phyloP scores from a whole-genome alignment of 1,140 invertebrate species.

The Tetragnatha versicolor region DNA sequence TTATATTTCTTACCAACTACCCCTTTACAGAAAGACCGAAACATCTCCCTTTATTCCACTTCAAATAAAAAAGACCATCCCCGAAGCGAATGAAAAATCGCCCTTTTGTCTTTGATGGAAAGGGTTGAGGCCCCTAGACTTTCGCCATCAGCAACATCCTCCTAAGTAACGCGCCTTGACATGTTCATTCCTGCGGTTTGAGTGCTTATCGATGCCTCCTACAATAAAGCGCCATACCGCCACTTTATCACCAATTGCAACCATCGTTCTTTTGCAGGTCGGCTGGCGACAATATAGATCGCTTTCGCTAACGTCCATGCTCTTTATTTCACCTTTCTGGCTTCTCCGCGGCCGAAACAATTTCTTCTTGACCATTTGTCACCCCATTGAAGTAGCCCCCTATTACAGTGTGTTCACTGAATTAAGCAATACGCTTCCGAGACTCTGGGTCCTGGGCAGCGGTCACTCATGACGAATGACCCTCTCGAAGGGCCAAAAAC shows the following conservation, averaged over 20 bases:
- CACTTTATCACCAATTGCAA: slow-evolving; percentile 15
- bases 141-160: no score
- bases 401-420: slow-evolving; percentile 54
- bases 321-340: slow-evolving; percentile 45
- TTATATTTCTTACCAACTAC: no score
- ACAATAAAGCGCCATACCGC: no score
- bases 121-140: no score
- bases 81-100: no score
- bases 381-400: slow-evolving; percentile 47
- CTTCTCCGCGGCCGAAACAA: slow-evolving; percentile 34
- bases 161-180: no score
- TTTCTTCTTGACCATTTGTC: slow-evolving; percentile 56
- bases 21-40: no score
- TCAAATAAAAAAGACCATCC: no score
- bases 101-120: no score
- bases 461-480: slow-evolving; percentile 52
- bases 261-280: slow-evolving; percentile 13
- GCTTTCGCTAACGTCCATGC: slow-evolving; percentile 32
- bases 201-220: no score
- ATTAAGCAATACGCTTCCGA: slow-evolving; percentile 54
- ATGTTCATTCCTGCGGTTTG: no score
- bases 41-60: no score
- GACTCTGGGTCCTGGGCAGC: slow-evolving; percentile 38
- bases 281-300: slow-evolving; percentile 40
- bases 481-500: slow-evolving; percentile 20